These are phyloP conservation scores for Garra rufa DNA, from an alignment of 2,113 vertebrate species.

Conservation along the genomic window DNA sequence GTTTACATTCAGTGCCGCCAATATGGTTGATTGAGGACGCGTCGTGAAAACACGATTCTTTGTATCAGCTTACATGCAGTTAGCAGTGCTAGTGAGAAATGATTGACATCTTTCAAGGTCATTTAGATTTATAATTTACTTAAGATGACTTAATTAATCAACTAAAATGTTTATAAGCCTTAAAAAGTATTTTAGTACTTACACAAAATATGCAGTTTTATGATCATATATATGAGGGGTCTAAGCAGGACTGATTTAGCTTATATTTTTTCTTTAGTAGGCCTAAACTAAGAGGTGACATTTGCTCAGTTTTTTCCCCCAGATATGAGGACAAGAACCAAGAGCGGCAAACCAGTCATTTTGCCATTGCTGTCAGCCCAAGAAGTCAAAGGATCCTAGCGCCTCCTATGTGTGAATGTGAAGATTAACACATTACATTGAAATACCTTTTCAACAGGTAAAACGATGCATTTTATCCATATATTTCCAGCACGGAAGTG, in stretches of 20 bases:
- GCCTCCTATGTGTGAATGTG: slow-evolving; percentile 1
- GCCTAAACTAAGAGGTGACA: neutral
- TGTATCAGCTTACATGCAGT: too few relatives aligned
- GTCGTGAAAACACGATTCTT: too few relatives aligned
- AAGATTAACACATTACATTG: slow-evolving; percentile 11
- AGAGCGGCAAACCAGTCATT: slow-evolving; percentile 11
- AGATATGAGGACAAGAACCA: neutral
- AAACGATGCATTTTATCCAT: neutral
- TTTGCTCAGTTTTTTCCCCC: too few relatives aligned
- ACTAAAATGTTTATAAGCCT: neutral
- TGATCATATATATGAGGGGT: neutral
- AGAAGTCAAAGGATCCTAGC: neutral
- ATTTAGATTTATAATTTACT: neutral
- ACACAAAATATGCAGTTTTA: neutral
- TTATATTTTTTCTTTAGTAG: neutral
- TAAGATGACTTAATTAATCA: neutral
- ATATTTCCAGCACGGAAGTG: neutral
- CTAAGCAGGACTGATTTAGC: neutral
- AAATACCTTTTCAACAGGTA: neutral
- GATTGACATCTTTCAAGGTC: slow-evolving; percentile 32
- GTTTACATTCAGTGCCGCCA: too few relatives aligned
- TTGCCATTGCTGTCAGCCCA: slow-evolving; percentile 19
- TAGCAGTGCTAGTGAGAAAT: too few relatives aligned
- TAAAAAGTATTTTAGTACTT: neutral
- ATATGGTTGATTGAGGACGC: too few relatives aligned